Percentiles rank a stretch among this genome's conserved stretches.
Conservation (phyloP, 1,140 invertebrate species). For the Papilio dardanus region DNA sequence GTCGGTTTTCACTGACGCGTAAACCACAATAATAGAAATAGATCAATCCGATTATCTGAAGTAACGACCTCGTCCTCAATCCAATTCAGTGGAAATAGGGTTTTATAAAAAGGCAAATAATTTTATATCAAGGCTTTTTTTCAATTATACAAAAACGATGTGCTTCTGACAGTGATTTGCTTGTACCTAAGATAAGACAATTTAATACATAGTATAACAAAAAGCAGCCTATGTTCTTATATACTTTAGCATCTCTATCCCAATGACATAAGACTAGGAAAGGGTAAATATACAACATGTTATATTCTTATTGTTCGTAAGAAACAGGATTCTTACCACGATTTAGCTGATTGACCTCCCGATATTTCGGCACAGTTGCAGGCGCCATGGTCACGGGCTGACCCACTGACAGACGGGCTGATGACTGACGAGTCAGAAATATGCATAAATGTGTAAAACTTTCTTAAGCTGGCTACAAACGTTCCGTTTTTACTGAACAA, state of each 20-base stretch:
- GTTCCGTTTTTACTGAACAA: no score
- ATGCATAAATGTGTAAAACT: no score
- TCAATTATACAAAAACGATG: not conserved
- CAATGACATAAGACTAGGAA: not conserved
- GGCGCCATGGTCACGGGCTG: no score
- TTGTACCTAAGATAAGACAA: not conserved
- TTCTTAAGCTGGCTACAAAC: no score
- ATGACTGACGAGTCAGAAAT: no score
- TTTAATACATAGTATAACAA: not conserved
- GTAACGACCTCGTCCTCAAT: not conserved
- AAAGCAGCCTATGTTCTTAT: not conserved
- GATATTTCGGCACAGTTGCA: no score
- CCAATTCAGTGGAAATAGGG: constrained; percentile 7
- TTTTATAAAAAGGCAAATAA: not conserved
- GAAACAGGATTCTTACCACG: no score
- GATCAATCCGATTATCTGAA: constrained; percentile 13
- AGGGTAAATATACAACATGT: no score
- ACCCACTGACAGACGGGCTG: no score
- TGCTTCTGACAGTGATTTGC: not conserved
- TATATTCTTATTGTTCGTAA: no score
- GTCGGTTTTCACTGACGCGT: constrained; percentile 5
- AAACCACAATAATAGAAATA: not conserved
- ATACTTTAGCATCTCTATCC: not conserved
- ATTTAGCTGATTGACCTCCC: no score
- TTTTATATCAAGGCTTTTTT: not conserved